Base-by-base conservation (phyloP, 64 coral and sea anemone genomes). In the Stylophora pistillata region DNA sequence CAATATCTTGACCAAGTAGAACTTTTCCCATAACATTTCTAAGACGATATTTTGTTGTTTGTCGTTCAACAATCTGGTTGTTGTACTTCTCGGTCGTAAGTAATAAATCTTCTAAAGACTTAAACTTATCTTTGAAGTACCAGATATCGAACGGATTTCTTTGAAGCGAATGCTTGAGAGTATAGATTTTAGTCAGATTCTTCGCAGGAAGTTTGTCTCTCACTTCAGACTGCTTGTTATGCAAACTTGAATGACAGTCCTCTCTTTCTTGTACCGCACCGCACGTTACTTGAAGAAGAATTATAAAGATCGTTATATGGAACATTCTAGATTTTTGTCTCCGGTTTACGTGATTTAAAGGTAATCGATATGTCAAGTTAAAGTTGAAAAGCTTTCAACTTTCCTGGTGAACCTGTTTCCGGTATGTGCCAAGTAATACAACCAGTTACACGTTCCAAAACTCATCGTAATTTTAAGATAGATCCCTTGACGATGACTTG, bases 41-140 rank as follows among this genome's bases (percentile, higher is more conserved):
- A 78, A 78, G 75, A 56, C 75, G 75, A 27, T 56, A 21, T 78
- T 56, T 55, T 15, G 75, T 78, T 78, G 52, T 56, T 56, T 13
- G 13, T 78, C 75, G 21, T 78, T 78, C 53, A 14, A 78, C n/a
- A 78, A 78, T 23, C 23, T 78, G 47, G 21, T 28, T 56, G 28
- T 56, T 53, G 0, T 55, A 53, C 55, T 15, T 21, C 20, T 78
- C 52, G 10, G 75, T 0, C 26, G 75, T 28, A 26, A 78, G 13
- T 9, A 52, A 78, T 17, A 78, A 25, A 78, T 78, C 75, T 17
- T 78, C 21, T 52, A 57, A 28, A 21, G 75, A 56, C 53, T 78
- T 78, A 13, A 56, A 78, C 15, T 15, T 78, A 3, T 78, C 75
- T 55, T 78, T 78, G 53, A 56, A 78, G 26, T 56, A 78, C 75